Evolutionary conservation across 1,140 invertebrate species (phyloP), one percentile per base, ranked within the genome.

Genomic region (Bombyx mandarina): DNA sequence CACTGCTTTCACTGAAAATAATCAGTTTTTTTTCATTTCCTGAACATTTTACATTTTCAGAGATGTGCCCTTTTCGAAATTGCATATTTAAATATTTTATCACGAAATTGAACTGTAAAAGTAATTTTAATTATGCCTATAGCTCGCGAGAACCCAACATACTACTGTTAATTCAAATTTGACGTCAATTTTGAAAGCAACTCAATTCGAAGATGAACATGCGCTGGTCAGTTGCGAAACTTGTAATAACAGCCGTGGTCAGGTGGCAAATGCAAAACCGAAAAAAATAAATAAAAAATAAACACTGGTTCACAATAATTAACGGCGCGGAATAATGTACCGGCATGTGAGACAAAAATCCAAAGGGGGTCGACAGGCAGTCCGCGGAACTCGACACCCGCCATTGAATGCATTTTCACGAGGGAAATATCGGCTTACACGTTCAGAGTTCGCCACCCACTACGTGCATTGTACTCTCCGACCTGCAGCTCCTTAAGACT

Each of bases 261-360:
- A 84, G 81, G 81, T 83, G 83, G 81, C 66, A 63, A 79, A 80
- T 73, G 79, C 65, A 71, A 69, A 69, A 62, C 1, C 4, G 0
- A 35, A 35, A 35, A 35, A 35, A 35, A n/a, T n/a, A 35, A 35
- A 35, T 69, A 46, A 66, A 2, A 35, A 2, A 35, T 5, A 35
- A 2, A 66, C 67, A 71, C 67, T 75, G 70, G 58, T 65, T 77
- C 72, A 77, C 70, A 80, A 83, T 85, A 86, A 83, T 82, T 80
- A 84, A 82, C 77, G 80, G 81, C 73, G 79, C 79, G 81, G 78
- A 83, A 86, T 84, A 86, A 86, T 86, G 83, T 75, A 75, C 83
- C 83, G 77, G 79, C 82, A 84, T 86, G 69, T 76, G 66, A 84
- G 72, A 75, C 78, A 78, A 83, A 86, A 86, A 84, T 86, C 79